Percentiles rank a stretch among this genome's conserved stretches.
Evolutionary conservation across 2,888 invertebrate genomes (phyloP).

Genomic region (Acanthacorydalis orientalis): DNA sequence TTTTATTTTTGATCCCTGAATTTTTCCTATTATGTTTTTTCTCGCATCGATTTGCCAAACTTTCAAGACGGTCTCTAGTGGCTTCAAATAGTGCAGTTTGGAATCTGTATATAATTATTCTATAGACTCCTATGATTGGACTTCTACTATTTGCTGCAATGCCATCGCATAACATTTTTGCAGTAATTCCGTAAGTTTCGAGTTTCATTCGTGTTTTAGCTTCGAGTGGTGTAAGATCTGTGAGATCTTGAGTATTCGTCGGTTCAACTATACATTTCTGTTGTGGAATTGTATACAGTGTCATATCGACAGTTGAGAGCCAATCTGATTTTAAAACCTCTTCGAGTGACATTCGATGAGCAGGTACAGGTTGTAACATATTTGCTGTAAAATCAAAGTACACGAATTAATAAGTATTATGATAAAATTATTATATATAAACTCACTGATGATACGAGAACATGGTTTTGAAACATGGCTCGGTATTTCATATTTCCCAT

Average conservation of each 20-base stretch:
- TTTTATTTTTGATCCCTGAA: slow-evolving; percentile 7
- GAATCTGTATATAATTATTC: slow-evolving; percentile 44
- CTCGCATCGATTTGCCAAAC: slow-evolving; percentile 5
- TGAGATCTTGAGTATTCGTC: slow-evolving; percentile 23
- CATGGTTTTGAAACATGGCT: slow-evolving; percentile 32
- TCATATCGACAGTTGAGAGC: slow-evolving; percentile 17
- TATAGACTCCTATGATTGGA: slow-evolving; percentile 50
- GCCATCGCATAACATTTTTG: slow-evolving; percentile 36
- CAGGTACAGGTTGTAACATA: slow-evolving; percentile 18
- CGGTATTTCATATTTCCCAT: slow-evolving; percentile 40
- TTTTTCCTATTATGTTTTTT: slow-evolving; percentile 9
- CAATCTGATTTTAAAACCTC: slow-evolving; percentile 24
- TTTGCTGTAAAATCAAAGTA: slow-evolving; percentile 15
- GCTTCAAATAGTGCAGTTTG: slow-evolving; percentile 26
- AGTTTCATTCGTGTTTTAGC: slow-evolving; percentile 33
- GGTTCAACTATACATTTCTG: slow-evolving; percentile 28
- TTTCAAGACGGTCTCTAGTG: slow-evolving; percentile 3
- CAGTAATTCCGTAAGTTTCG: slow-evolving; percentile 38
- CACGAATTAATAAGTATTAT: slow-evolving; percentile 17
- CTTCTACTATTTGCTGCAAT: slow-evolving; percentile 40
- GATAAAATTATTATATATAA: background rate
- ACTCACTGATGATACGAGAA: slow-evolving; percentile 31
- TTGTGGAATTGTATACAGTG: slow-evolving; percentile 12
- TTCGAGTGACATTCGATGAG: slow-evolving; percentile 21
- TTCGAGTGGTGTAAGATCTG: slow-evolving; percentile 26